These are phyloP conservation scores for Cryptocephalus moraei DNA, from an alignment of 2,888 invertebrate genomes.

Conservation along the genomic window DNA sequence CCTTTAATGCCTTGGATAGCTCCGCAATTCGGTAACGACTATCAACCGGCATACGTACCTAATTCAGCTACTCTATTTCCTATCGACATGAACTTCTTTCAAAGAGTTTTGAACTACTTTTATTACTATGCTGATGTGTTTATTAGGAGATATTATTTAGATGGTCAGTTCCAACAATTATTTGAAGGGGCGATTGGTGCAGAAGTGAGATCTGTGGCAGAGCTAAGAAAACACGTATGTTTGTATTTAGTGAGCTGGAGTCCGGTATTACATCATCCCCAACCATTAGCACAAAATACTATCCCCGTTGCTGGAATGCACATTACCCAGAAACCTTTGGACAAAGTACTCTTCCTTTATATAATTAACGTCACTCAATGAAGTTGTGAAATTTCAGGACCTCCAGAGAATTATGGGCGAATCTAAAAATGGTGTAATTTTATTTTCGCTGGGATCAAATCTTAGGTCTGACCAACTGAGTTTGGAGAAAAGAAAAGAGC, in stretches of 20 bases:
- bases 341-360: no score
- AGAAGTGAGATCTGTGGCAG: conserved; percentile 11
- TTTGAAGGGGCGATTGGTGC: conserved; percentile 16
- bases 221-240: conserved; percentile 18
- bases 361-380: no score
- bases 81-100: conserved; percentile 15
- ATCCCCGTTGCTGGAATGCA: conserved; percentile 30
- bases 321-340: not conserved
- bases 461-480: conserved; percentile 23
- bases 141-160: not conserved
- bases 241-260: conserved; percentile 23
- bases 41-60: conserved; percentile 18
- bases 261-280: conserved; percentile 22
- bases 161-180: conserved; percentile 8
- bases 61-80: conserved; percentile 10
- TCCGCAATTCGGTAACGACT: conserved; percentile 13
- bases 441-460: conserved; percentile 31
- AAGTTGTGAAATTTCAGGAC: conserved; percentile 13
- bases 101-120: conserved; percentile 18
- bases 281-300: conserved; percentile 25
- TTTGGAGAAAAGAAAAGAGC: conserved; percentile 13
- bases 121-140: conserved; percentile 7
- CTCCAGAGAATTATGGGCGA: conserved; percentile 24
- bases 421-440: conserved; percentile 28
- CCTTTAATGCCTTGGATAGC: conserved; percentile 10